phyloP scores from a whole-genome alignment of 53 echinoderm and acorn worm genomes.

The Holothuria leucospilota region DNA sequence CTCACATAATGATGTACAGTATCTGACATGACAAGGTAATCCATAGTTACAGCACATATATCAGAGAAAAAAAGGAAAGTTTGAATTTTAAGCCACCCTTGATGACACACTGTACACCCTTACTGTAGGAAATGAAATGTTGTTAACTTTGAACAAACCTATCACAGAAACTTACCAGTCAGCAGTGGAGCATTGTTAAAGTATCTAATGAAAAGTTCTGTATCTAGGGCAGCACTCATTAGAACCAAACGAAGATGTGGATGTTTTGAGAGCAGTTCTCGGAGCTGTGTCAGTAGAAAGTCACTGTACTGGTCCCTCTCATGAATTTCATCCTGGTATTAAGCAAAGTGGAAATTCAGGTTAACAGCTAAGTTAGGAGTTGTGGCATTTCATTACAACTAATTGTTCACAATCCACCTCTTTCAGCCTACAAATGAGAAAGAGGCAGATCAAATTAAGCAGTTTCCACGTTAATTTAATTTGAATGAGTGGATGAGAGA shows the following conservation, averaged over 20 bases:
- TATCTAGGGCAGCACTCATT: conserved; percentile 98
- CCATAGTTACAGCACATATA: no score
- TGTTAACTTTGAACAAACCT: no score
- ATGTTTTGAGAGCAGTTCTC: conserved; percentile 69
- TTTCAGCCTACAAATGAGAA: no score
- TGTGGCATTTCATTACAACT: neutral
- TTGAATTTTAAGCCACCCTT: no score
- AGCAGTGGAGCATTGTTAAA: conserved; percentile 87
- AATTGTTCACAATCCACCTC: neutral
- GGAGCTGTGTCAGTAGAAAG: conserved; percentile 86
- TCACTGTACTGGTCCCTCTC: conserved; percentile 95
- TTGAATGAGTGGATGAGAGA: no score
- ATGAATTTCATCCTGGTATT: conserved; percentile 85
- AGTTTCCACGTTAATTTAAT: no score
- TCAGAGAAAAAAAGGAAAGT: no score
- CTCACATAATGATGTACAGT: no score
- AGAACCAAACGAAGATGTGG: conserved; percentile 84
- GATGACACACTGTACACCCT: no score
- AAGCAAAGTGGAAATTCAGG: neutral
- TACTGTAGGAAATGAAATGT: no score
- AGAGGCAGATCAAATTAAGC: no score
- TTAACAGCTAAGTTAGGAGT: neutral
- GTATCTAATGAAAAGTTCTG: conserved; percentile 89
- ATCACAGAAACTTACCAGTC: conserved; percentile 54
- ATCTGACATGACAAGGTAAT: no score